phyloP scores from a whole-genome alignment of 2,888 invertebrate species.

The Liopterus haemorrhoidalis region DNA sequence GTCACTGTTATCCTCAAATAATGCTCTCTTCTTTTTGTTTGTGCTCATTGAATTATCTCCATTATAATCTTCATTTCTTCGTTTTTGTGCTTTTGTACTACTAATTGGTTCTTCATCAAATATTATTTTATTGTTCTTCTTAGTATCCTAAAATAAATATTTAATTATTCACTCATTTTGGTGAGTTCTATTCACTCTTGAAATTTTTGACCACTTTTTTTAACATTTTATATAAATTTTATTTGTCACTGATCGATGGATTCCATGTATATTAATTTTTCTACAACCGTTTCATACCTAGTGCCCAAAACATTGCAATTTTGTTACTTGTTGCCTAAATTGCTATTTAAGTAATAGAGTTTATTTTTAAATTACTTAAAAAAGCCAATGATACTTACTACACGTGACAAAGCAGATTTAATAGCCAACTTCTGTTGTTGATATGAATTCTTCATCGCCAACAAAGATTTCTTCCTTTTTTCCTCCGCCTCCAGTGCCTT shows the following conservation, averaged over 20 bases:
- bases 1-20: slow-evolving; percentile 42
- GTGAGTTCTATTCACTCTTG: too few species aligned
- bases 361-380: slow-evolving; percentile 11
- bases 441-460: slow-evolving; percentile 58
- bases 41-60: slow-evolving; percentile 28
- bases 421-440: slow-evolving; percentile 59
- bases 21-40: slow-evolving; percentile 27
- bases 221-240: too few species aligned
- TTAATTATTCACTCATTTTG: too few species aligned
- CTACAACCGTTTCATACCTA: too few species aligned
- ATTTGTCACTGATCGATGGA: too few species aligned
- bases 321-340: too few species aligned
- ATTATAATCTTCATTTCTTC: slow-evolving; percentile 20
- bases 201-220: too few species aligned
- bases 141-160: slow-evolving; percentile 47
- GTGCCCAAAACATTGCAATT: too few species aligned
- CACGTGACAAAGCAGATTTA: slow-evolving; percentile 56
- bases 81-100: too few species aligned
- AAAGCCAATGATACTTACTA: slow-evolving; percentile 48
- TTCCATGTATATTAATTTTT: too few species aligned
- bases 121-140: slow-evolving; percentile 55
- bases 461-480: slow-evolving; percentile 62
- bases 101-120: slow-evolving; percentile 52
- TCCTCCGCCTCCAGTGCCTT: slow-evolving; percentile 49
- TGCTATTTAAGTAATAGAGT: too few species aligned